phyloP scores from a whole-genome alignment of 1,140 invertebrate genomes.

The Conus ventricosus region DNA sequence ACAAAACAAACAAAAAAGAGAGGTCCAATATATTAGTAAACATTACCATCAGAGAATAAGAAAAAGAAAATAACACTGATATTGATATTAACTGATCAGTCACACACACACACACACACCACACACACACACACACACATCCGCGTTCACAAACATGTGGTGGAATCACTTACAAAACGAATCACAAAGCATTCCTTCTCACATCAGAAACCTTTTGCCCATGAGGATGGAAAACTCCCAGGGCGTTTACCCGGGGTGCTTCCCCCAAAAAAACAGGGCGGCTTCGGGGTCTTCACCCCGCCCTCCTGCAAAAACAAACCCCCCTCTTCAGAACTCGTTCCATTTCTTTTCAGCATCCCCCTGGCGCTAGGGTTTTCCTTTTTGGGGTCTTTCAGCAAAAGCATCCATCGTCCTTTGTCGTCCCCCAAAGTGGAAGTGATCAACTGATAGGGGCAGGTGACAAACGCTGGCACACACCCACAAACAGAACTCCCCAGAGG shows the following conservation, averaged over 20 bases:
- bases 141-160: too few relatives aligned
- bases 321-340: slow-evolving; percentile 38
- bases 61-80: too few relatives aligned
- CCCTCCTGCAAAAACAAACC: slow-evolving; percentile 61
- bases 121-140: too few relatives aligned
- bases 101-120: too few relatives aligned
- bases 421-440: slow-evolving; percentile 51
- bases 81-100: too few relatives aligned
- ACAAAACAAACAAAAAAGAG: too few relatives aligned
- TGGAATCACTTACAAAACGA: slow-evolving; percentile 10
- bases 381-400: slow-evolving; percentile 55
- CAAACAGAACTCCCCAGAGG: slow-evolving; percentile 24
- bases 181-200: slow-evolving; percentile 22
- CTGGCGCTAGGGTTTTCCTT: slow-evolving; percentile 41
- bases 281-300: slow-evolving; percentile 66
- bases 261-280: slow-evolving; percentile 47
- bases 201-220: background rate
- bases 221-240: slow-evolving; percentile 14
- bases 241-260: background rate
- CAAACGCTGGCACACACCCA: slow-evolving; percentile 46
- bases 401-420: slow-evolving; percentile 67
- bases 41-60: too few relatives aligned
- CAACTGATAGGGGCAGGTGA: slow-evolving; percentile 45
- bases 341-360: slow-evolving; percentile 48
- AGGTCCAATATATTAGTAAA: too few relatives aligned